A percentile compares a stretch with the other conserved stretches of the same genome.
Evolutionary conservation across 2,113 vertebrate species (phyloP).

Genomic region (Corythoichthys haematopterus): DNA sequence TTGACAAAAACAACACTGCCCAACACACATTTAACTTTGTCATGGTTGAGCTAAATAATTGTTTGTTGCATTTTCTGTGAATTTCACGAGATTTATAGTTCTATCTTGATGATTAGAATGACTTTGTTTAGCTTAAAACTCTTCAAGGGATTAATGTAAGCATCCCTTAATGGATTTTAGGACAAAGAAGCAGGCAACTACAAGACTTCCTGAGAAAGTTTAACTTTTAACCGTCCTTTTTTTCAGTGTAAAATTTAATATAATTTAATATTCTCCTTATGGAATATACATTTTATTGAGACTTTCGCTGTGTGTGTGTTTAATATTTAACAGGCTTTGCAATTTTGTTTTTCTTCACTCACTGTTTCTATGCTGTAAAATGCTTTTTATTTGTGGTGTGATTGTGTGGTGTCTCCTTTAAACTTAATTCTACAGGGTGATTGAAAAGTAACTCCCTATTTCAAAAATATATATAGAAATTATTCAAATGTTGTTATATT

Average conservation of each 20-base stretch:
- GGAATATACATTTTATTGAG: slow-evolving; percentile 46
- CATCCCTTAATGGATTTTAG: neutral
- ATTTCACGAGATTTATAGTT: neutral
- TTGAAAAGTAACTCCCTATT: too few species aligned
- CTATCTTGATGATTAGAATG: neutral
- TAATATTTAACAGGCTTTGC: slow-evolving; percentile 43
- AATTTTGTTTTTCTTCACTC: slow-evolving; percentile 24
- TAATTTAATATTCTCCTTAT: slow-evolving; percentile 44
- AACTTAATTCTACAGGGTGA: neutral
- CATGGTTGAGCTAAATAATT: neutral
- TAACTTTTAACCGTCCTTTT: slow-evolving; percentile 51
- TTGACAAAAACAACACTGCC: too few species aligned
- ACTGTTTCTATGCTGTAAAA: slow-evolving; percentile 27
- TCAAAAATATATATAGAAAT: too few species aligned
- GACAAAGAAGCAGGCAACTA: slow-evolving; percentile 48
- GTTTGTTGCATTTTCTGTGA: neutral
- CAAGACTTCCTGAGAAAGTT: slow-evolving; percentile 53
- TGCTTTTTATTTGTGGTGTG: slow-evolving; percentile 41
- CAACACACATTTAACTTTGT: neutral
- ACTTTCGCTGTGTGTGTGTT: slow-evolving; percentile 33
- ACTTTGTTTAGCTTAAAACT: neutral
- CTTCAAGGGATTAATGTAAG: neutral
- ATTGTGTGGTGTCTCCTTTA: slow-evolving; percentile 24
- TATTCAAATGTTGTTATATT: too few species aligned
- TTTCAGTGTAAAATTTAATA: slow-evolving; percentile 49